Base-by-base conservation (phyloP, 2,888 invertebrate species). In the Fragum fragum region DNA sequence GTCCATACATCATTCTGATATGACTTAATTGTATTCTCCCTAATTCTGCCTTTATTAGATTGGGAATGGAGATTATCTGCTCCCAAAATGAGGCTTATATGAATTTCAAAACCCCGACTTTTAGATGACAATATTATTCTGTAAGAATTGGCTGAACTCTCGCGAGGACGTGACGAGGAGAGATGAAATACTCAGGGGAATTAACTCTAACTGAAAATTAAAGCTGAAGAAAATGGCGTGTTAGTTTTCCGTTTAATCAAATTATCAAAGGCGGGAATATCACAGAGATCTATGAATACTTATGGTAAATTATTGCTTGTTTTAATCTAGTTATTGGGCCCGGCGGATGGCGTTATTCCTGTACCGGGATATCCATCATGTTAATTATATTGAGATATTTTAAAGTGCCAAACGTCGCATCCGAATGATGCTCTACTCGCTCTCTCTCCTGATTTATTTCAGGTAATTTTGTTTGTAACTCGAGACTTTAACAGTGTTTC, bases 11-110 rank as follows among this genome's bases (percentile, higher is more conserved):
- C 76, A 21, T 23, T 29, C 69, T 70, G 53, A 76, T 76, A 76
- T 76, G 53, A 69, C 69, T 76, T 69, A 76, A 76, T 76, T 76
- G 55, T 76, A 69, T 69, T 69, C 55, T 66, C 69, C 36, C 57
- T 76, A 76, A 76, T 57, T 69, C 59, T 18, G 69, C 59, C 61
- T 55, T 76, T 76, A 76, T 76, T 76, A 76, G 76, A 76, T 76
- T 76, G 69, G 55, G 59, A 36, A 57, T 69, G 76, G 69, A 69
- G 76, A 76, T 76, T 55, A 59, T 59, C 26, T 39, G 69, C 36
- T 36, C 23, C 23, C 69, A 69, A 76, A 76, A 76, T 69, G 69
- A 70, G 66, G 69, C 76, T 76, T 76, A 69, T 76, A 76, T 76
- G 76, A 76, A 76, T 76, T 69, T 76, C 76, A 76, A 76, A 76